Evolutionary conservation across 2,888 invertebrate species (phyloP).

Genomic region (Panzeria rudis): DNA sequence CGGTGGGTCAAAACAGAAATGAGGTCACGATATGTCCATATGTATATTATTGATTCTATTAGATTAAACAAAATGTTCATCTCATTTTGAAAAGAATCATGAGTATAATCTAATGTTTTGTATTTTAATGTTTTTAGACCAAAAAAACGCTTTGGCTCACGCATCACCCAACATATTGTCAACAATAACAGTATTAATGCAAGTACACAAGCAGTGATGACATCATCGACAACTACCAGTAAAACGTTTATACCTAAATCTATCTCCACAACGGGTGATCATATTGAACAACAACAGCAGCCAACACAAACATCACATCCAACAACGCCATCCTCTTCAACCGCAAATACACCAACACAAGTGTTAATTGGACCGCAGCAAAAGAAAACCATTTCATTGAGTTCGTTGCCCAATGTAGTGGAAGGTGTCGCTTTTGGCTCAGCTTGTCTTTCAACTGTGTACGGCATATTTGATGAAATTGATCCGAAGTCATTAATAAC

Average conservation of each 20-base stretch:
- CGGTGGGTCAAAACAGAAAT: too few relatives aligned
- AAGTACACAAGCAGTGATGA: constrained; percentile 53
- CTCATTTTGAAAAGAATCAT: too few relatives aligned
- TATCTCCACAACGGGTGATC: constrained; percentile 74
- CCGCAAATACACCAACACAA: constrained; percentile 27
- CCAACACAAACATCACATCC: constrained; percentile 58
- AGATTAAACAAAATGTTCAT: too few relatives aligned
- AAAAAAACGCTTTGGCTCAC: constrained; percentile 81
- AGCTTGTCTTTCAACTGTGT: constrained; percentile 75
- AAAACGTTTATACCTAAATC: constrained; percentile 76
- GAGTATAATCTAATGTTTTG: neutral
- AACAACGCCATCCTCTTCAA: constrained; percentile 41
- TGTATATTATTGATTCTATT: too few relatives aligned
- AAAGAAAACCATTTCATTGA: constrained; percentile 79
- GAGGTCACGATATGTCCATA: too few relatives aligned
- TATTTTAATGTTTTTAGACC: constrained; percentile 75
- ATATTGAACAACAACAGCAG: constrained; percentile 59
- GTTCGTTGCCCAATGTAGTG: constrained; percentile 80
- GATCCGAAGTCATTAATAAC: constrained; percentile 85
- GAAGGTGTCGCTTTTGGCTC: constrained; percentile 79
- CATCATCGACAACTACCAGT: constrained; percentile 42
- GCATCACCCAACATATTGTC: constrained; percentile 77
- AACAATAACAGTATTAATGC: constrained; percentile 65
- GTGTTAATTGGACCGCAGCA: constrained; percentile 73
- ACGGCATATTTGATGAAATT: constrained; percentile 75